Evolutionary conservation across 2,888 invertebrate genomes (phyloP).

Genomic region (Synergus itoensis): DNA sequence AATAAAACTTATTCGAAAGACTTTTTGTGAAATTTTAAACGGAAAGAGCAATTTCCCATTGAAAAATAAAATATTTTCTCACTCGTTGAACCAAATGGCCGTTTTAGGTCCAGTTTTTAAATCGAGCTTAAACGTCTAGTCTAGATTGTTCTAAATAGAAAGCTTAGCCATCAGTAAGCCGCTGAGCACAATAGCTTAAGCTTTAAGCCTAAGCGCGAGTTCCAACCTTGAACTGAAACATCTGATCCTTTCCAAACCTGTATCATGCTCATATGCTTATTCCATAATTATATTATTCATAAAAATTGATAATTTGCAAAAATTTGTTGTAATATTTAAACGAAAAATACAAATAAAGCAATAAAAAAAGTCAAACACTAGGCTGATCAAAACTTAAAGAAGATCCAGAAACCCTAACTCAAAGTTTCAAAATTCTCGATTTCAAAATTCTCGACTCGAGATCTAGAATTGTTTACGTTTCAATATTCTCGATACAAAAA

Average conservation of each 20-base stretch:
- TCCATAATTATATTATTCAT: not conserved
- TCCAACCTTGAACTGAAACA: not conserved
- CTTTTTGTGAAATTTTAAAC: not conserved
- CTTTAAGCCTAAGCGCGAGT: not conserved
- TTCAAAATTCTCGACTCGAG: no score
- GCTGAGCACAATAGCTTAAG: constrained; percentile 14
- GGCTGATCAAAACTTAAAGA: no score
- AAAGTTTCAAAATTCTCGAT: no score
- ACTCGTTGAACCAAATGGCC: not conserved
- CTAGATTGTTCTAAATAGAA: constrained; percentile 5
- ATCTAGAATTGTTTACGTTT: no score
- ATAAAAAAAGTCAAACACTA: no score
- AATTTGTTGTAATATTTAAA: not conserved
- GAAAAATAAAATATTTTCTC: not conserved
- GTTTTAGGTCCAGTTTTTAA: not conserved
- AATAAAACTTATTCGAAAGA: no score
- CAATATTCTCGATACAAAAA: no score
- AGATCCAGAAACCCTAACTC: no score
- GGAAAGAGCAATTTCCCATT: not conserved
- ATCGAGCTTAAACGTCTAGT: constrained; percentile 13
- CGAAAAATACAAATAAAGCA: not conserved
- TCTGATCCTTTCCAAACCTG: not conserved
- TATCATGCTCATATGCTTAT: not conserved
- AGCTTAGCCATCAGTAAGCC: constrained; percentile 13
- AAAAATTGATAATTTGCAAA: not conserved